Evolutionary conservation across 1,140 invertebrate genomes (phyloP).

Genomic region (Ceratina australensis): DNA sequence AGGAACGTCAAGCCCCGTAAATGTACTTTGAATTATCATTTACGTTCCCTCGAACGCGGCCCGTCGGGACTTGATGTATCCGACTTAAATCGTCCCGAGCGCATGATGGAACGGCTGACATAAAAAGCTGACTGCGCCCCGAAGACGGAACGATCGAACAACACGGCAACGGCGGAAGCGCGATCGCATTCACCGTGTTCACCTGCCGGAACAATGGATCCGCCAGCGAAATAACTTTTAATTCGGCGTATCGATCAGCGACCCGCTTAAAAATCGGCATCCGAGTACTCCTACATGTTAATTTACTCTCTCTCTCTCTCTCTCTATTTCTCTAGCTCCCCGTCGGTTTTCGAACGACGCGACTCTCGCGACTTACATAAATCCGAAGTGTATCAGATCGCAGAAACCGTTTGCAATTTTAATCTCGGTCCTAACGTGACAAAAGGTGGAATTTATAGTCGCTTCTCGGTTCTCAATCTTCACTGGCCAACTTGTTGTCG

Average conservation of each 20-base stretch:
- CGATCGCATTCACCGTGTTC: background rate
- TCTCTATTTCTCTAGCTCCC: background rate
- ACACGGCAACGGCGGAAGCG: background rate
- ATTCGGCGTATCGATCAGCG: background rate
- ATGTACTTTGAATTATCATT: background rate
- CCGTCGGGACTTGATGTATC: background rate
- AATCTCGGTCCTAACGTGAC: no score
- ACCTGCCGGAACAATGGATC: background rate
- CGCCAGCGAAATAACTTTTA: background rate
- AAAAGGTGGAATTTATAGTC: no score
- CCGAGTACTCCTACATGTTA: background rate
- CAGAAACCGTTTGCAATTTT: no score
- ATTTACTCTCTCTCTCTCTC: conserved; percentile 33
- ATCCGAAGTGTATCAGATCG: no score
- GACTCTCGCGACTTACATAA: no score
- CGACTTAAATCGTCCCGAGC: background rate
- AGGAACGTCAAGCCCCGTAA: background rate
- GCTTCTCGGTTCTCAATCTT: no score
- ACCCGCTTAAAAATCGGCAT: background rate
- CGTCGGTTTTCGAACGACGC: conserved; percentile 11
- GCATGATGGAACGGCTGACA: conserved; percentile 3
- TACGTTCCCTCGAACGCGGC: no score
- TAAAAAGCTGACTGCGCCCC: background rate
- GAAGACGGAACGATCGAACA: conserved; percentile 2
- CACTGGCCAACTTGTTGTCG: no score